Evolutionary conservation across 2,888 invertebrate genomes (phyloP), one percentile per base, ranked within the genome.

Genomic region (Tiliacea aurago): DNA sequence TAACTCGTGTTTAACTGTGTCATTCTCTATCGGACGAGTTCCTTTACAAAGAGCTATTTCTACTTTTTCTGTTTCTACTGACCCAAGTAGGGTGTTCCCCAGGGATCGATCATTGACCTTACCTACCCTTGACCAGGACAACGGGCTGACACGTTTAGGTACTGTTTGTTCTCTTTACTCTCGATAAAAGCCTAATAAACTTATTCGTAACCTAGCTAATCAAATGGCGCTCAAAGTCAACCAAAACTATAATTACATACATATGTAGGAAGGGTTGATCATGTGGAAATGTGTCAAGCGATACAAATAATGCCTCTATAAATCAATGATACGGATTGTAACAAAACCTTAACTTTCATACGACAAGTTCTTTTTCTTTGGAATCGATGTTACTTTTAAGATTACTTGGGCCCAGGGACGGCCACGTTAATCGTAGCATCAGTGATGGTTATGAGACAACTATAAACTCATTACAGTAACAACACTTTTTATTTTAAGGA

Each of bases 1-100:
- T 83, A 72, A 78, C 72, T 81, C 59, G 28, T 79, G 67, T 76
- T 63, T 68, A 65, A 75, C 70, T 84, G 84, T 81, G 67, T 70
- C 49, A 74, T 70, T 62, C 67, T 68, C 51, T 68, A 68, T 65
- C 69, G 68, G 33, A 18, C 47, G 53, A 55, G 47, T 55, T 79
- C 53, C 61, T 53, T 41, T 28, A 71, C 47, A 53, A 53, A 13
- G 33, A 51, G 43, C 56, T 73, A 18, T 20, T 41, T 41, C 41
- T 41, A 5, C 41, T 41, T 1, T 37, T 37, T 37, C 37, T 37
- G 37, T 37, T 37, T 37, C 41, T 49, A 3, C 20, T 53, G 15
- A 13, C 18, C 28, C 1, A 51, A 41, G 20, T 53, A 33, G 75
- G 51, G 79, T 41, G 11, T 53, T 70, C 28, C 70, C 58, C 71